Base-by-base conservation (phyloP, 2,888 invertebrate species). In the Cerastis rubricosa region DNA sequence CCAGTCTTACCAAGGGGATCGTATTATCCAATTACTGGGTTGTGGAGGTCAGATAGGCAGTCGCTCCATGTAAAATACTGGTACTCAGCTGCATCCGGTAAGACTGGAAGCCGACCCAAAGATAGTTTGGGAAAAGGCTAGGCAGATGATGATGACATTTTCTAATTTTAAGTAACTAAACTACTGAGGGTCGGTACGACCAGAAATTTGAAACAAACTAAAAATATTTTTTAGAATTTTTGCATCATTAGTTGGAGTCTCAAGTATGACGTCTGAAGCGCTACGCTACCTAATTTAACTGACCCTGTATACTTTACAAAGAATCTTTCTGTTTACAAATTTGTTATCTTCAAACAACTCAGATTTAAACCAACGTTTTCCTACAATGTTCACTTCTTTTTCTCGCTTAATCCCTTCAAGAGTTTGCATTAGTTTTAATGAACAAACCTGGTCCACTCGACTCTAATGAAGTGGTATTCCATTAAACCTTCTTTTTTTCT, bases 381-480 rank as follows among this genome's bases (percentile, higher is more conserved):
- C 59, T 59, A 29, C 25, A 57, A 63, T 43, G 14, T 54, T 61
- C 8, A 12, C 12, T 49, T 61, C 5, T 40, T 51, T 61, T 66
- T 29, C 59, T 47, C 19, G 25, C 35, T 22, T 22, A 65, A 69
- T 63, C 43, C n/a, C 19, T 29, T 19, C 19, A 61, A 9, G 45
- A 70, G 35, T 71, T 59, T 71, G 35, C 68, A 82, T 83, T 77
- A 73, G 70, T 78, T 85, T 54, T 68, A 78, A 85, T 83, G 65
- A 83, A 85, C 45, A 69, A 74, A 61, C 65, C 68, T 68, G 25
- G 17, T 71, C 40, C 61, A 78, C 78, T 85, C 51, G 51, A 67
- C 74, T 43, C 57, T 85, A 83, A 85, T 81, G 76, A 83, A 85
- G 71, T 83, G 65, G 74, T 78, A 74, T 83, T 78, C 74, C 63